Evolutionary conservation across 2,888 invertebrate species (phyloP).

Genomic region (Xanthorhoe spadicearia): DNA sequence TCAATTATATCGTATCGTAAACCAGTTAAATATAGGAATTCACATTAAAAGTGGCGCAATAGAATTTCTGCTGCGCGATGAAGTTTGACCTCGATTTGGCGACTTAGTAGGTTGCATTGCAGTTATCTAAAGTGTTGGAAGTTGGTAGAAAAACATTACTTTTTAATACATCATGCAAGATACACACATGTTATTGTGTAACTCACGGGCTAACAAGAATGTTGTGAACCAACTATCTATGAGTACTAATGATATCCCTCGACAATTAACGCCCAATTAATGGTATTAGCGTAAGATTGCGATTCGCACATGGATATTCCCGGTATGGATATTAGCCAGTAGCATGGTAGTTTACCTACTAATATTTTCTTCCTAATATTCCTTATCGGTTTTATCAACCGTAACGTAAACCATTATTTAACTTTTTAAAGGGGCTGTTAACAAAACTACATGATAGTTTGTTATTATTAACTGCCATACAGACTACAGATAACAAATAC

Average conservation of each 20-base stretch:
- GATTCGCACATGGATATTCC: conserved; percentile 5
- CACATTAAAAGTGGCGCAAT: conserved; percentile 64
- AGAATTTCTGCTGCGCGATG: conserved; percentile 52
- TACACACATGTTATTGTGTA: conserved; percentile 18
- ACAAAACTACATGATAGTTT: not conserved
- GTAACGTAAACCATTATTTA: too few species aligned
- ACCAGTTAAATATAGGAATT: conserved; percentile 59
- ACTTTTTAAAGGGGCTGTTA: not conserved
- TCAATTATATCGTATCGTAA: conserved; percentile 64
- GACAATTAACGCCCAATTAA: conserved; percentile 21
- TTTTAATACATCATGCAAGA: conserved; percentile 10
- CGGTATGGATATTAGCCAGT: not conserved
- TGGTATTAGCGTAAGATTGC: conserved; percentile 2
- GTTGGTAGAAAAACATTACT: conserved; percentile 14
- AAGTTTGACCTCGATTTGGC: conserved; percentile 54
- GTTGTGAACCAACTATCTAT: conserved; percentile 15
- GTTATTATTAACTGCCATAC: not conserved
- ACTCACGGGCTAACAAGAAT: conserved; percentile 16
- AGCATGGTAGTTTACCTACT: too few species aligned
- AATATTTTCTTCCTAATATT: too few species aligned
- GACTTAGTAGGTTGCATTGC: conserved; percentile 28
- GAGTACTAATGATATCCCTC: conserved; percentile 31
- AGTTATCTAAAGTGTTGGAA: conserved; percentile 26
- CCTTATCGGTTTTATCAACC: too few species aligned
- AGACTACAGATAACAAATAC: not conserved